phyloP scores from a whole-genome alignment of 2,113 vertebrate species.

The Calidris pygmaea region DNA sequence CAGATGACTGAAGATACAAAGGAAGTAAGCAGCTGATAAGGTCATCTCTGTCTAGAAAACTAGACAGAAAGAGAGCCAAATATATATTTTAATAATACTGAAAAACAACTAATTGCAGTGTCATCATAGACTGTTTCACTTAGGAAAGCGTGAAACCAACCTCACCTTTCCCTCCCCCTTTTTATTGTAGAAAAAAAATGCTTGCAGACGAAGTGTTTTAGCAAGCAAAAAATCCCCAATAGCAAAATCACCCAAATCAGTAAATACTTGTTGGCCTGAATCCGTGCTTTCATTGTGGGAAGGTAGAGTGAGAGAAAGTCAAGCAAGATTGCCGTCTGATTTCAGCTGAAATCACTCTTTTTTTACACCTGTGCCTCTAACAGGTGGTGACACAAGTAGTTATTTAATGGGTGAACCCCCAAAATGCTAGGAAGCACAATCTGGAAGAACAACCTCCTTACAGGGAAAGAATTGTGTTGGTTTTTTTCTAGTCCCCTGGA shows the following conservation, averaged over 20 bases:
- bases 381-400: not conserved
- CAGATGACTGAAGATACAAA: not conserved
- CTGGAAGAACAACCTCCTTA: not conserved
- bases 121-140: not conserved
- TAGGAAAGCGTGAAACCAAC: not conserved
- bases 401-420: not conserved
- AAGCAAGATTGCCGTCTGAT: not conserved
- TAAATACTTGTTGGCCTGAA: not conserved
- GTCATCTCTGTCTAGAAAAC: not conserved
- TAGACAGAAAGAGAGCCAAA: not conserved
- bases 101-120: constrained; percentile 25
- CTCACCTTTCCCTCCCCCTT: not conserved
- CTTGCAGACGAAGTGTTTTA: not conserved
- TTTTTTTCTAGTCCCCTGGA: not conserved
- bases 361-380: not conserved
- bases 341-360: not conserved
- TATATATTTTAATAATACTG: not conserved
- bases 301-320: not conserved
- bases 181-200: not conserved
- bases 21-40: not conserved
- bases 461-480: not conserved
- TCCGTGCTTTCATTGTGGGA: not conserved
- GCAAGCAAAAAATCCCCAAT: not conserved
- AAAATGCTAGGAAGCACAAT: not conserved
- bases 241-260: not conserved